These are phyloP conservation scores for Gasterosteus nipponicus DNA, from an alignment of 2,113 vertebrate species.

Conservation along the genomic window DNA sequence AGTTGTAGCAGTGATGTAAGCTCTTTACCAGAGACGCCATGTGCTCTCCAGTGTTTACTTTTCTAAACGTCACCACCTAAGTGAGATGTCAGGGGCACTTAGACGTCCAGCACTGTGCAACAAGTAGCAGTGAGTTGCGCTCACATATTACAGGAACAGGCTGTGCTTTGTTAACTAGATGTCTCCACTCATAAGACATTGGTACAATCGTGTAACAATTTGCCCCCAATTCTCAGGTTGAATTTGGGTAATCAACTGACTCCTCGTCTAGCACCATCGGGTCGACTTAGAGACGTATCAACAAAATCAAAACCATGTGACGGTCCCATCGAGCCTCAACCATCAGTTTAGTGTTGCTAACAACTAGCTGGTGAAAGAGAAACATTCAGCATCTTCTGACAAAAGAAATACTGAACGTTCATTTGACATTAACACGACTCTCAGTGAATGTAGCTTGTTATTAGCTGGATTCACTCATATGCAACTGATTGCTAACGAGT, in stretches of 20 bases:
- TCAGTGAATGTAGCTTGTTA: background rate
- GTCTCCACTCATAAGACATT: background rate
- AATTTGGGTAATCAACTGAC: background rate
- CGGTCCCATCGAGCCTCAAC: background rate
- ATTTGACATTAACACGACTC: background rate
- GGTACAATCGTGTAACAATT: background rate
- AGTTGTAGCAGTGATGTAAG: slow-evolving; percentile 48
- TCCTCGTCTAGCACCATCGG: background rate
- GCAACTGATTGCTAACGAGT: background rate
- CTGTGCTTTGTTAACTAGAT: background rate
- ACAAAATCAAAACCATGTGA: background rate
- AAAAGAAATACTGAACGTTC: background rate
- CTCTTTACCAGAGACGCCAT: slow-evolving; percentile 29
- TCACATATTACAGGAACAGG: background rate
- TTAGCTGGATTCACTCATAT: background rate
- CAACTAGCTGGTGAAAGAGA: background rate
- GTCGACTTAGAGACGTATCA: background rate
- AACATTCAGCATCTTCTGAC: background rate
- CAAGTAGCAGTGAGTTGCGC: slow-evolving; percentile 10
- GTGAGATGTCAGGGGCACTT: slow-evolving; percentile 21
- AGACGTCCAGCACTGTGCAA: slow-evolving; percentile 18
- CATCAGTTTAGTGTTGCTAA: background rate
- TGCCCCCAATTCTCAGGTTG: background rate
- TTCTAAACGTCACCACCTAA: slow-evolving; percentile 49
- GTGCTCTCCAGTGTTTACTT: slow-evolving; percentile 63